phyloP scores from a whole-genome alignment of 2,888 invertebrate genomes.

The Omphaloscelis lunosa region DNA sequence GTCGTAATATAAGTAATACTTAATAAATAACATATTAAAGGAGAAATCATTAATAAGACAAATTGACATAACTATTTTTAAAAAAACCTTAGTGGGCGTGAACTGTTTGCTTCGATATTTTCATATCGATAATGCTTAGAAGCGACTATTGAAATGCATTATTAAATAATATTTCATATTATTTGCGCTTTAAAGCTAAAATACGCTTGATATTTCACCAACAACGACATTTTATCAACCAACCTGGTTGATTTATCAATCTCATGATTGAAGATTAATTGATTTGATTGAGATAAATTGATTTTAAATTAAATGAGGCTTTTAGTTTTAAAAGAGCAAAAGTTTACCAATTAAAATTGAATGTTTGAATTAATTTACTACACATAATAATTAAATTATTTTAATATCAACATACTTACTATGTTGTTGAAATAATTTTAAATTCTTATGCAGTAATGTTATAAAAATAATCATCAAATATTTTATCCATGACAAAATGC shows the following conservation, averaged over 20 bases:
- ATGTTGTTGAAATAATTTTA: slow-evolving; percentile 21
- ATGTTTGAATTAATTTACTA: slow-evolving; percentile 6
- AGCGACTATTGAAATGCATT: slow-evolving; percentile 7
- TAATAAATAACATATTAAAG: slow-evolving; percentile 34
- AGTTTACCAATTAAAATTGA: slow-evolving; percentile 13
- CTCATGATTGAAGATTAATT: not conserved
- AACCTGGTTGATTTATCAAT: slow-evolving; percentile 15
- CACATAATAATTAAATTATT: slow-evolving; percentile 26
- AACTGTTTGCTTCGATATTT: not conserved
- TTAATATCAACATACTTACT: slow-evolving; percentile 10
- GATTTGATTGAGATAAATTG: not conserved
- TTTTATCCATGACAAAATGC: slow-evolving; percentile 53
- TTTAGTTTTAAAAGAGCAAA: slow-evolving; percentile 28
- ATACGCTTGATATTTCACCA: slow-evolving; percentile 35
- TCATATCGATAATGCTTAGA: not conserved
- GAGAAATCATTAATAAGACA: slow-evolving; percentile 21
- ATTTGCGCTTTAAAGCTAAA: slow-evolving; percentile 21
- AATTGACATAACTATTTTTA: not conserved
- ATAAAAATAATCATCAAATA: slow-evolving; percentile 23
- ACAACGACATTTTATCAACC: slow-evolving; percentile 17
- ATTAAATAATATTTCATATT: slow-evolving; percentile 4
- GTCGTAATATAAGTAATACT: slow-evolving; percentile 46
- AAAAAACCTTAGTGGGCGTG: not conserved
- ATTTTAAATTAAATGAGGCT: slow-evolving; percentile 48
- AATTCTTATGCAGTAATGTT: slow-evolving; percentile 5